Evolutionary conservation across 2,797 vertebrate species (phyloP).

Genomic region (Scleropages formosus): DNA sequence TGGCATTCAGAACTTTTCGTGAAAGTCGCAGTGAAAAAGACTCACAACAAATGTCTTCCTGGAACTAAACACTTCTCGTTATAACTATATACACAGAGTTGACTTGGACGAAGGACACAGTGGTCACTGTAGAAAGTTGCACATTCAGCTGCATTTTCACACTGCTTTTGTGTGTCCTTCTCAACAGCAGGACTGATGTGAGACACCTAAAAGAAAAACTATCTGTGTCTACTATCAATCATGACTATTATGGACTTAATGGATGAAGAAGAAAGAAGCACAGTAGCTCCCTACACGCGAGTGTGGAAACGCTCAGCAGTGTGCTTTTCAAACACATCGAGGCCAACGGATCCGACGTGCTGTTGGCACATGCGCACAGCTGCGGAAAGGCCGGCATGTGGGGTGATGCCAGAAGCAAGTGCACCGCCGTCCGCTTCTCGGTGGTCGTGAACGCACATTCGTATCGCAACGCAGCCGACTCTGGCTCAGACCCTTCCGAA

Average conservation of each 20-base stretch:
- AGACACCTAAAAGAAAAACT: too few relatives aligned
- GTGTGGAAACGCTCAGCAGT: too few relatives aligned
- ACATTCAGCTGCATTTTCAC: conserved; percentile 43
- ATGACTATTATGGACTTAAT: too few relatives aligned
- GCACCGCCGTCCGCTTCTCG: not conserved
- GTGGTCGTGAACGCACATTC: too few relatives aligned
- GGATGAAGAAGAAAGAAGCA: too few relatives aligned
- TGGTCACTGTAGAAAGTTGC: conserved; percentile 47
- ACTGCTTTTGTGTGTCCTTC: not conserved
- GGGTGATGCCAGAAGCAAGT: too few relatives aligned
- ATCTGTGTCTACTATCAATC: too few relatives aligned
- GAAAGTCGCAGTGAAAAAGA: conserved; percentile 44
- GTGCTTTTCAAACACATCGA: too few relatives aligned
- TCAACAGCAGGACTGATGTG: not conserved
- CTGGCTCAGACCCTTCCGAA: too few relatives aligned
- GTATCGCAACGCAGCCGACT: too few relatives aligned
- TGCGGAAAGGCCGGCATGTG: not conserved
- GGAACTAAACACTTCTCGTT: conserved; percentile 53
- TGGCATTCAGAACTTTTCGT: not conserved
- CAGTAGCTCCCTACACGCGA: too few relatives aligned
- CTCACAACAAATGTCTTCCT: conserved; percentile 46
- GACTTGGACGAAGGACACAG: conserved; percentile 49
- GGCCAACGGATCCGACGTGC: not conserved
- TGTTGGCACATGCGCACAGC: not conserved
- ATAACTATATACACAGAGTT: conserved; percentile 59